Percentiles rank a stretch among this genome's conserved stretches.
Conservation (phyloP, 53 echinoderm and acorn worm species). For the Holothuria leucospilota region DNA sequence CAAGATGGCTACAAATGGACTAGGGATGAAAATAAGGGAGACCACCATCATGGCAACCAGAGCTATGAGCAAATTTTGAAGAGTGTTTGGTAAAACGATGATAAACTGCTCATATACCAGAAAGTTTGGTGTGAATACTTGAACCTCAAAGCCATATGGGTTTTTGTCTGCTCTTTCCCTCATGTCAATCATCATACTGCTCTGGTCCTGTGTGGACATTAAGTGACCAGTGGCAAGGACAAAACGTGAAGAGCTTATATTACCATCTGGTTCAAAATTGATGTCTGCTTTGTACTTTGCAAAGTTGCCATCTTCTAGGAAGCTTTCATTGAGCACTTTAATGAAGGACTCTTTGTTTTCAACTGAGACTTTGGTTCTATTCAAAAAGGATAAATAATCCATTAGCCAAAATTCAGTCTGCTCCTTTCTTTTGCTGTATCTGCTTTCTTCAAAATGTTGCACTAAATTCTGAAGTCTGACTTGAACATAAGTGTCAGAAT, state of each 20-base stretch:
- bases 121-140: constrained; percentile 63
- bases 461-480: constrained; percentile 26
- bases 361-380: background rate
- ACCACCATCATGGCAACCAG: constrained; percentile 79
- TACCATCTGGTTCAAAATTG: constrained; percentile 53
- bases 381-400: constrained; percentile 52
- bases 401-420: constrained; percentile 69
- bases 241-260: constrained; percentile 69
- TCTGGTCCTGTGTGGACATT: constrained; percentile 61
- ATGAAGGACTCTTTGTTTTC: constrained; percentile 37
- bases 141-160: constrained; percentile 36
- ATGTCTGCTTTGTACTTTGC: constrained; percentile 65
- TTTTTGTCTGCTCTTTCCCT: constrained; percentile 42
- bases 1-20: constrained; percentile 71
- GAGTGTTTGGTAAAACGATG: constrained; percentile 71
- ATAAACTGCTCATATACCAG: constrained; percentile 74
- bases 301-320: constrained; percentile 57
- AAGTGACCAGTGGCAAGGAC: constrained; percentile 55
- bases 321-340: constrained; percentile 39
- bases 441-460: constrained; percentile 46
- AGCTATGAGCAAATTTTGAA: constrained; percentile 77
- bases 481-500: constrained; percentile 61
- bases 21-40: constrained; percentile 79
- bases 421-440: constrained; percentile 29
- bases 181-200: constrained; percentile 61